Percentiles rank a stretch among this genome's conserved stretches.
Evolutionary conservation across 2,888 invertebrate genomes (phyloP).

Genomic region (Brassicogethes aeneus): DNA sequence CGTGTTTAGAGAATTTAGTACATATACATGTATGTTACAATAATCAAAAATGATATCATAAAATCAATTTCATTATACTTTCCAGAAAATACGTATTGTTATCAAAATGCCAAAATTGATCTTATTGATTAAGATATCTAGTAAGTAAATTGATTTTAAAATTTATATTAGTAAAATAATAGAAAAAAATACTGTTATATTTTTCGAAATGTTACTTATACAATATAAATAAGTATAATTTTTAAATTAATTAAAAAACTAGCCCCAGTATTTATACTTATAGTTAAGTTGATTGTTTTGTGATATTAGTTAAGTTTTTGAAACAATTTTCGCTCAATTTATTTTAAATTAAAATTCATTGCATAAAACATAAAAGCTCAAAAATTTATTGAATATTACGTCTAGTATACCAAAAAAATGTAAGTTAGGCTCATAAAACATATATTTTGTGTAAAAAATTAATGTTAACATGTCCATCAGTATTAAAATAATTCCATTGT

Average conservation of each 20-base stretch:
- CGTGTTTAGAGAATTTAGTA: background rate
- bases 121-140: background rate
- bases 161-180: background rate
- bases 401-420: no score
- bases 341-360: no score
- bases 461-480: background rate
- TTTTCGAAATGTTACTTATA: background rate
- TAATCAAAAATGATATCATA: background rate
- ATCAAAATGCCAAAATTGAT: background rate
- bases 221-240: background rate
- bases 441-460: no score
- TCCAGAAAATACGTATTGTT: constrained; percentile 1
- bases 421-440: no score
- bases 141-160: background rate
- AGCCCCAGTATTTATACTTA: background rate
- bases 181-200: background rate
- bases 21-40: background rate
- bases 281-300: background rate
- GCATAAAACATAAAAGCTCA: no score
- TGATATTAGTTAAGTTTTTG: background rate
- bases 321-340: background rate
- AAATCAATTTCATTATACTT: background rate
- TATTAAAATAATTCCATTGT: background rate
- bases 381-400: no score
- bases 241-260: no score